These are phyloP conservation scores for Podarcis lilfordi DNA, from an alignment of 2,797 vertebrate species.

Conservation along the genomic window DNA sequence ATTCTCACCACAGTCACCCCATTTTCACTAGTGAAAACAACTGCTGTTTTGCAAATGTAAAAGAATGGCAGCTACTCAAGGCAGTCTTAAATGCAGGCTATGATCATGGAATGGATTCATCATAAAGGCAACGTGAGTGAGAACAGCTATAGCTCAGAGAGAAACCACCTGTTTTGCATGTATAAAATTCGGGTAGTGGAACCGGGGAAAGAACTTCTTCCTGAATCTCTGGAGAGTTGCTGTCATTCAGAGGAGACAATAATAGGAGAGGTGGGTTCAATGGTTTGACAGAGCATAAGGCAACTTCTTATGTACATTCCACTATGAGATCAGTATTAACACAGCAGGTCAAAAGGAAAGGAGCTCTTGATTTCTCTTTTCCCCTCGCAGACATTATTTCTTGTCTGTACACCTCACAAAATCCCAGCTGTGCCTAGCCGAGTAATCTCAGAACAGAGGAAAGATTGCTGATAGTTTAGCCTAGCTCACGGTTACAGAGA, in stretches of 20 bases:
- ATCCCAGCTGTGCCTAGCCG: neutral
- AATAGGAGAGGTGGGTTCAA: neutral
- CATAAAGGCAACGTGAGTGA: neutral
- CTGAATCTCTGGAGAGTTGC: neutral
- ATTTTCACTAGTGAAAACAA: neutral
- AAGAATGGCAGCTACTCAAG: neutral
- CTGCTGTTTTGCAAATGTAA: neutral
- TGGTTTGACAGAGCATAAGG: neutral
- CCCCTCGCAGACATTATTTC: neutral
- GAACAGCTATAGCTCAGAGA: neutral
- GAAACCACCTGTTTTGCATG: neutral
- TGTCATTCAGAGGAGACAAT: neutral
- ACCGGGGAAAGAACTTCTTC: neutral
- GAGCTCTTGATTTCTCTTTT: slow-evolving; percentile 1
- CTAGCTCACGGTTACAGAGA: slow-evolving; percentile 17
- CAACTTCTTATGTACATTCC: neutral
- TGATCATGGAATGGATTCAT: neutral
- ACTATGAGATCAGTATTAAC: neutral
- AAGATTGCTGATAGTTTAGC: neutral
- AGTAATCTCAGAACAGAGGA: slow-evolving; percentile 28
- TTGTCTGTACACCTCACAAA: neutral
- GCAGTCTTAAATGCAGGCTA: neutral
- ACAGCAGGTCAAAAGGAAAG: slow-evolving; percentile 8
- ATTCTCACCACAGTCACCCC: neutral
- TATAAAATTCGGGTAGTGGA: neutral